These are phyloP conservation scores for Erebia epiphron DNA, from an alignment of 2,888 invertebrate genomes.

Conservation along the genomic window DNA sequence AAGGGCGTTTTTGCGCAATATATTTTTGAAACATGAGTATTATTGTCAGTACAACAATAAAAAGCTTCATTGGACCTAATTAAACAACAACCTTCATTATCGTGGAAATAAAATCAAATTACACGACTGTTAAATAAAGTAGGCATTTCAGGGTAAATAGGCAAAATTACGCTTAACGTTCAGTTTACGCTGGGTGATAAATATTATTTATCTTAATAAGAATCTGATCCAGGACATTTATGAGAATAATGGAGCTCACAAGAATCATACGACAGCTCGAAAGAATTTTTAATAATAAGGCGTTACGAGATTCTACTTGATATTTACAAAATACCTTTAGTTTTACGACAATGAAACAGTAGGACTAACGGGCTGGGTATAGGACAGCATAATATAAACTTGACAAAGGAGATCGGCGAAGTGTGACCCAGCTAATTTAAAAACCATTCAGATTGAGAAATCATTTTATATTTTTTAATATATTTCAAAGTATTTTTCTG, in stretches of 20 bases:
- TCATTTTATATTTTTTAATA: too few species aligned
- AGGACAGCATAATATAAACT: too few species aligned
- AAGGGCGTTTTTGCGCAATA: neutral
- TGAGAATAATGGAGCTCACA: slow-evolving; percentile 5
- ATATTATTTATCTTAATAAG: slow-evolving; percentile 28
- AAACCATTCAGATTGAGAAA: too few species aligned
- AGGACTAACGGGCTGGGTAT: too few species aligned
- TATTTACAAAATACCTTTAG: too few species aligned
- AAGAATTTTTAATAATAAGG: neutral
- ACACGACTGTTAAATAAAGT: slow-evolving; percentile 34
- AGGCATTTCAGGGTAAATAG: slow-evolving; percentile 29
- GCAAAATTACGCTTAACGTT: slow-evolving; percentile 21
- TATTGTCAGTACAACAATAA: slow-evolving; percentile 19
- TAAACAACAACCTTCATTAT: slow-evolving; percentile 39
- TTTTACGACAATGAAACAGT: too few species aligned
- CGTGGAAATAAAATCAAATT: slow-evolving; percentile 40
- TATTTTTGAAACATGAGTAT: slow-evolving; percentile 22
- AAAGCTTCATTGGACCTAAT: slow-evolving; percentile 35
- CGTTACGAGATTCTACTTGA: neutral
- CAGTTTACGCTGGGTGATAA: slow-evolving; percentile 21
- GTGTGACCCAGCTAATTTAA: too few species aligned
- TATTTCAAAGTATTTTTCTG: too few species aligned
- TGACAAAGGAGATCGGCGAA: too few species aligned
- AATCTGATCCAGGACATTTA: slow-evolving; percentile 11
- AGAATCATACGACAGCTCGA: slow-evolving; percentile 1